phyloP scores from a whole-genome alignment of 2,888 invertebrate genomes.

The Stenoptilia bipunctidactyla region DNA sequence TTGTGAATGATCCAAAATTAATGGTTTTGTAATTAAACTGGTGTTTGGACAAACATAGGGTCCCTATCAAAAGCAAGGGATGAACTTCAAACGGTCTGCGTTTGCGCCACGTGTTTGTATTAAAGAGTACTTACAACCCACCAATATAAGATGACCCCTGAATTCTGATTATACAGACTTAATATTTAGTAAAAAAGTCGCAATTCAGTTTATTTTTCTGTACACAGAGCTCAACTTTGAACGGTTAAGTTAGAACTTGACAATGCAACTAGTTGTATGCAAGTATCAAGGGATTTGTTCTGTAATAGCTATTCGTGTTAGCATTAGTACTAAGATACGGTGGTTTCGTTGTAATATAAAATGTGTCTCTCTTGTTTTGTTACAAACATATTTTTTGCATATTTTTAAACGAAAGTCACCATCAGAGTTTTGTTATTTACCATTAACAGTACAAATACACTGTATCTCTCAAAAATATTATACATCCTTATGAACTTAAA shows the following conservation, averaged over 20 bases:
- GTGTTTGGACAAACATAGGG: slow-evolving; percentile 59
- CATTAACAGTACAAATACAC: too few species aligned
- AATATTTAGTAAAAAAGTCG: slow-evolving; percentile 16
- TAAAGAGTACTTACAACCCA: slow-evolving; percentile 27
- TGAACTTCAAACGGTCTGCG: slow-evolving; percentile 51
- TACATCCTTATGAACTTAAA: too few species aligned
- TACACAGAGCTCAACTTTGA: slow-evolving; percentile 12
- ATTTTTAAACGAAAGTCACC: too few species aligned
- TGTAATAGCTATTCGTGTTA: too few species aligned
- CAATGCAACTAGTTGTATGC: slow-evolving; percentile 57
- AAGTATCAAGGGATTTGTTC: slow-evolving; percentile 62
- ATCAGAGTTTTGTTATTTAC: too few species aligned
- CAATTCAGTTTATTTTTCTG: slow-evolving; percentile 2
- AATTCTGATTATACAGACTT: not conserved
- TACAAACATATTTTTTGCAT: too few species aligned
- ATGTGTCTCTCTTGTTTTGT: too few species aligned
- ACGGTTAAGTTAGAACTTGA: slow-evolving; percentile 38
- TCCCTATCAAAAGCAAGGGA: slow-evolving; percentile 57
- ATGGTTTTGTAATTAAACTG: slow-evolving; percentile 63
- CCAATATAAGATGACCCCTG: not conserved
- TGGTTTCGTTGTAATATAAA: too few species aligned
- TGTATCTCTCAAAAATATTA: too few species aligned
- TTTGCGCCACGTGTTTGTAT: slow-evolving; percentile 59
- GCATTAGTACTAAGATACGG: too few species aligned
- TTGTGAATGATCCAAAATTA: slow-evolving; percentile 61